Base-by-base conservation (phyloP, 1,140 invertebrate genomes). In the Heliconius congener region DNA sequence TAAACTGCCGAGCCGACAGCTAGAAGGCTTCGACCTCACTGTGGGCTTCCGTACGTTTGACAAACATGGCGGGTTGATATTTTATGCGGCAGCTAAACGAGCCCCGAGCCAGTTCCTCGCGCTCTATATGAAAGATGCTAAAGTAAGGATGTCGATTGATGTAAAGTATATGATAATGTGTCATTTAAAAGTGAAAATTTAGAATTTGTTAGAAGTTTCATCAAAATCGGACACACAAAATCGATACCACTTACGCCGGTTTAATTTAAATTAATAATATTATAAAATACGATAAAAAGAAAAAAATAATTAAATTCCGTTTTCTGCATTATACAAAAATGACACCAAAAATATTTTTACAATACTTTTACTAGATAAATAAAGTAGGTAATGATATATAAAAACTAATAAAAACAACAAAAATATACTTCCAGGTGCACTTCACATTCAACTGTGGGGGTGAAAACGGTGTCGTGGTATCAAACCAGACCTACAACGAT, bases 31-130 rank as follows among this genome's bases (percentile, higher is more conserved):
- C 86, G 96, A 97, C 73, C 97, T 99, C 83, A 96, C 96, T 19
- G 95, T 99, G 16, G 96, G 97, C 30, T 96, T 99, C 90, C 97
- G 97, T 83, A 99, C 99, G 0, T 95, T 95, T 52, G 95, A 96
- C 72, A 89, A 95, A 1, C 96, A 98, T 84, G 99, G 99, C 66
- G 95, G 99, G 2, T 89, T 97, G 1, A 95, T 99, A 52, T 97
- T 99, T 91, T 99, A 99, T 91, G 96, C 97, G 1, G 85, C 85
- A 4, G 93, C 96, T 0, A 96, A 97, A 80, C 90, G 92, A 71
- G 91, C 94, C 9, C 96, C 97, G 23, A 95, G 95, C 42, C 97
- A 99, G 88, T 97, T 97, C 87, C 95, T 99, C 4, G 96, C 97
- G 9, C 87, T 99, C 0, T 98, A 97, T 85, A 95, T 99, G 88